Conservation (phyloP, 2,113 vertebrate species). For the Clarias macrocephalus region DNA sequence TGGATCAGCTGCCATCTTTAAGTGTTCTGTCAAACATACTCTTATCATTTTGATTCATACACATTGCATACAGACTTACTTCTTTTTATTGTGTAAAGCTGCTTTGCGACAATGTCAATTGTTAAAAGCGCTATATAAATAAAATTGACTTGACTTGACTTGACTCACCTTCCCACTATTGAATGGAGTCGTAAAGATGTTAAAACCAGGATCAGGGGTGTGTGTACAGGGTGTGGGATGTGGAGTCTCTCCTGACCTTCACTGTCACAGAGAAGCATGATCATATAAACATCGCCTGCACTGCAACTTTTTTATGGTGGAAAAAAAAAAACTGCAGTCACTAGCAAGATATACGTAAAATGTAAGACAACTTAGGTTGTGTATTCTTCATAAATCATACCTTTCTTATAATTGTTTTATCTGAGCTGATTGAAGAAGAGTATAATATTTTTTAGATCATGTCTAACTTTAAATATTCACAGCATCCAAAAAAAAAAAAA, state of each 20-base stretch:
- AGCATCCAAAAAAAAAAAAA: too few relatives aligned
- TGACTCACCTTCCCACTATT: constrained; percentile 52
- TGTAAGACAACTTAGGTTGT: constrained; percentile 51
- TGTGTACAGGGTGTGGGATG: constrained; percentile 19
- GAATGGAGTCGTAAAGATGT: constrained; percentile 50
- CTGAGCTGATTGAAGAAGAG: background rate
- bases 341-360: constrained; percentile 56
- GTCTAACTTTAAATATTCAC: background rate
- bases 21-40: constrained; percentile 62
- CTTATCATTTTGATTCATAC: too few relatives aligned
- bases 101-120: too few relatives aligned
- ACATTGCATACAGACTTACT: too few relatives aligned
- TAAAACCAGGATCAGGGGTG: background rate
- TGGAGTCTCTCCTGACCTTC: constrained; percentile 56
- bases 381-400: background rate
- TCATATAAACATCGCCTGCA: constrained; percentile 53
- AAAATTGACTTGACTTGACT: too few relatives aligned
- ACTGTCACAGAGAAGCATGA: constrained; percentile 53
- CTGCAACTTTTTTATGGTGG: too few relatives aligned
- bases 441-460: background rate
- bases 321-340: fast-evolving
- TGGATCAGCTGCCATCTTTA: constrained; percentile 40
- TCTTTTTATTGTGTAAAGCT: too few relatives aligned
- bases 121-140: too few relatives aligned
- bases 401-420: background rate